phyloP scores from a whole-genome alignment of 2,113 vertebrate genomes.

The Scortum barcoo region DNA sequence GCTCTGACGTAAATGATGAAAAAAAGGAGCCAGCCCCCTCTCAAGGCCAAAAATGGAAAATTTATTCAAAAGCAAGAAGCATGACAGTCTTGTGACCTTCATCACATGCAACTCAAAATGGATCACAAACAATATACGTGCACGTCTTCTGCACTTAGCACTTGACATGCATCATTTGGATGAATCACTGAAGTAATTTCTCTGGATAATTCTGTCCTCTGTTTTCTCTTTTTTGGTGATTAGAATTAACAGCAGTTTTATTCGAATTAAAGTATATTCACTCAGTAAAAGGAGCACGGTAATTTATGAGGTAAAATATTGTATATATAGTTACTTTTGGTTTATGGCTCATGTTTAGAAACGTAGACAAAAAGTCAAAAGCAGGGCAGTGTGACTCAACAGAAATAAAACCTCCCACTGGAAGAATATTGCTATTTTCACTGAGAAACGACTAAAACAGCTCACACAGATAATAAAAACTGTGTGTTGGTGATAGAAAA shows the following conservation, averaged over 20 bases:
- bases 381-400: background rate
- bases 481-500: background rate
- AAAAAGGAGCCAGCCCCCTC: background rate
- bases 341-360: background rate
- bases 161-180: background rate
- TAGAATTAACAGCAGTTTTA: too few species aligned
- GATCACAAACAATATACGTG: background rate
- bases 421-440: background rate
- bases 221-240: background rate
- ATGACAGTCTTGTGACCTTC: slow-evolving; percentile 7
- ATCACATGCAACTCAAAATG: background rate
- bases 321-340: background rate
- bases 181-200: background rate
- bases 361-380: background rate
- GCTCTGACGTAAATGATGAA: background rate
- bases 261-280: too few species aligned
- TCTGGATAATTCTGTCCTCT: background rate
- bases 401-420: background rate
- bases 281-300: background rate
- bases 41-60: background rate
- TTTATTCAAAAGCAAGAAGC: slow-evolving; percentile 4
- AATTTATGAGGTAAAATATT: background rate
- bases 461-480: background rate
- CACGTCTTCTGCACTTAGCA: background rate
- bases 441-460: background rate